Evolutionary conservation across 2,797 vertebrate genomes (phyloP).

Genomic region (Hydrophis major): DNA sequence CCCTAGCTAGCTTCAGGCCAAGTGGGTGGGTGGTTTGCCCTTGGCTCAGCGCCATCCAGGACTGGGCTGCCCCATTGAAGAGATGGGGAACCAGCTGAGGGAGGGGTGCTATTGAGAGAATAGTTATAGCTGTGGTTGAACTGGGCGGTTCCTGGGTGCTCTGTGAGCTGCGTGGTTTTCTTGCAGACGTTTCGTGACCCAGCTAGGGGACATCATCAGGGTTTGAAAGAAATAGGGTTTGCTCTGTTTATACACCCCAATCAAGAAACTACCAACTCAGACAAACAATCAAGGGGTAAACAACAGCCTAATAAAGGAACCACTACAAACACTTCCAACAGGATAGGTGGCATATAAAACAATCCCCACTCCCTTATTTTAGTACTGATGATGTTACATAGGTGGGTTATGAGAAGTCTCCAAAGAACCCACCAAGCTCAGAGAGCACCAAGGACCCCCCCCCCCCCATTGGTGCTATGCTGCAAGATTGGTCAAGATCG

Average conservation of each 20-base stretch:
- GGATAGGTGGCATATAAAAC: neutral
- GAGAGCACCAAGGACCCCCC: neutral
- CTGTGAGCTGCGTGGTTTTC: neutral
- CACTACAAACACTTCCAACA: neutral
- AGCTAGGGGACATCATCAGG: neutral
- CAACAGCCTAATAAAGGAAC: neutral
- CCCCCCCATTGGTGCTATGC: neutral
- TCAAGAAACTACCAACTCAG: neutral
- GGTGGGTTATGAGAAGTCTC: neutral
- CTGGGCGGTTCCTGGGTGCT: neutral
- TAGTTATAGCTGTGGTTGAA: neutral
- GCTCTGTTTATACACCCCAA: neutral
- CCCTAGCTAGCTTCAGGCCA: neutral
- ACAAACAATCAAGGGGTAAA: neutral
- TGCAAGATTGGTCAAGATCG: neutral
- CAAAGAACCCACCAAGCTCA: neutral
- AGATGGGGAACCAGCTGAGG: neutral
- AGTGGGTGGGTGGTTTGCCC: neutral
- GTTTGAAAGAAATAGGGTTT: too few species aligned
- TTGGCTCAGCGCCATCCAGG: neutral
- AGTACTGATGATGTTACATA: neutral
- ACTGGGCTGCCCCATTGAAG: neutral
- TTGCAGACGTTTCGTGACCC: neutral
- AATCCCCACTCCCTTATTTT: neutral
- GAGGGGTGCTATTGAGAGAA: neutral